Percentiles rank a stretch among this genome's conserved stretches.
These are phyloP conservation scores for Orientallactaga bullata DNA, from an alignment of 2,113 vertebrate genomes.

Conservation along the genomic window DNA sequence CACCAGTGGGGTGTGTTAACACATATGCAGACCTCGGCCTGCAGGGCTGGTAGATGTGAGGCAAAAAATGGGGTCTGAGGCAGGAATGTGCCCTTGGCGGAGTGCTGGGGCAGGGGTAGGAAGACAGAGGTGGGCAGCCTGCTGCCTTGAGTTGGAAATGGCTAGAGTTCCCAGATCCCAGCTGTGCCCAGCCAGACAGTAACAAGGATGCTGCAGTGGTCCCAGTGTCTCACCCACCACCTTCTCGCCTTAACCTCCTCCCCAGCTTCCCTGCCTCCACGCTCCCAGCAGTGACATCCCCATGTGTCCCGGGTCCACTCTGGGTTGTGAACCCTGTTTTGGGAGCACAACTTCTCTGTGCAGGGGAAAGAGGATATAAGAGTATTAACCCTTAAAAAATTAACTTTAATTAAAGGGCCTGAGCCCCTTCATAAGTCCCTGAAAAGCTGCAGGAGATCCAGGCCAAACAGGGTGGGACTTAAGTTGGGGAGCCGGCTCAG, in stretches of 20 bases:
- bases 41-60: not conserved
- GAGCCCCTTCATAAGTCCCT: not conserved
- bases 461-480: not conserved
- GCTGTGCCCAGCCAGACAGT: not conserved
- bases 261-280: not conserved
- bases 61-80: not conserved
- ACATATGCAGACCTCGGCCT: not conserved
- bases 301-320: not conserved
- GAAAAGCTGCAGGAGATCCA: not conserved
- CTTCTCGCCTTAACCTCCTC: not conserved
- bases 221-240: not conserved
- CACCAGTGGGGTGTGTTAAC: accelerated
- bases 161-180: not conserved
- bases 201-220: not conserved
- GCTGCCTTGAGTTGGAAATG: not conserved
- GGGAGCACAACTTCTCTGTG: not conserved
- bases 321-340: not conserved
- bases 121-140: not conserved
- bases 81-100: not conserved
- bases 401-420: not conserved
- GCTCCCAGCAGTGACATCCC: not conserved
- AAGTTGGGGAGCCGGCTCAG: too few species aligned
- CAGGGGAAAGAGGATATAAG: too few species aligned
- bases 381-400: too few species aligned
- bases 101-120: not conserved